Conservation (phyloP, 2,113 vertebrate genomes). For the Limanda limanda region DNA sequence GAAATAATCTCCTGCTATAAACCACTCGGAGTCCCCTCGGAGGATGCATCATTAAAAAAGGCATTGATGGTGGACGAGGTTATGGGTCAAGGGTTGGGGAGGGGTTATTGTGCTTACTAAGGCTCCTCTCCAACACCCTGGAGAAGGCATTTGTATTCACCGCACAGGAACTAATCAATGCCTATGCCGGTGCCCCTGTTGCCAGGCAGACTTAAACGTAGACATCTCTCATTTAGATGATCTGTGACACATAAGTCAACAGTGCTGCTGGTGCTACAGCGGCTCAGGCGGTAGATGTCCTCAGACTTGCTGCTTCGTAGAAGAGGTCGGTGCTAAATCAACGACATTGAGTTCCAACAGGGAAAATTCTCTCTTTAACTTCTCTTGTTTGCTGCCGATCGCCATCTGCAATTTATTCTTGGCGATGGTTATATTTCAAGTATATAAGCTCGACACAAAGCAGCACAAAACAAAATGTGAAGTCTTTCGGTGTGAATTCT, state of each 20-base stretch:
- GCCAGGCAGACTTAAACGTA: slow-evolving; percentile 61
- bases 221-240: slow-evolving; percentile 51
- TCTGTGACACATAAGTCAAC: slow-evolving; percentile 12
- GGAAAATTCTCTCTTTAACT: slow-evolving; percentile 38
- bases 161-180: slow-evolving; percentile 48
- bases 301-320: too few relatives aligned
- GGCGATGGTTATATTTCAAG: slow-evolving; percentile 11
- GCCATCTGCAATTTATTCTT: slow-evolving; percentile 7
- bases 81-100: slow-evolving; percentile 53
- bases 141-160: slow-evolving; percentile 61
- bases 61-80: slow-evolving; percentile 6
- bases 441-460: slow-evolving; percentile 8
- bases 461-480: background rate
- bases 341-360: background rate
- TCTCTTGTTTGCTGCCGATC: slow-evolving; percentile 52
- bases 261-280: too few relatives aligned
- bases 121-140: slow-evolving; percentile 16
- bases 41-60: slow-evolving; percentile 47
- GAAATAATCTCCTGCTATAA: slow-evolving; percentile 15
- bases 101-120: slow-evolving; percentile 46
- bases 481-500: slow-evolving; percentile 1
- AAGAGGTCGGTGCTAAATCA: too few relatives aligned
- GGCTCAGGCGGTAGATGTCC: too few relatives aligned
- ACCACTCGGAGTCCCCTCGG: background rate
- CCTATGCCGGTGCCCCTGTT: slow-evolving; percentile 38